phyloP scores from a whole-genome alignment of 2,888 invertebrate species.

The Gisinianus flammeolus region DNA sequence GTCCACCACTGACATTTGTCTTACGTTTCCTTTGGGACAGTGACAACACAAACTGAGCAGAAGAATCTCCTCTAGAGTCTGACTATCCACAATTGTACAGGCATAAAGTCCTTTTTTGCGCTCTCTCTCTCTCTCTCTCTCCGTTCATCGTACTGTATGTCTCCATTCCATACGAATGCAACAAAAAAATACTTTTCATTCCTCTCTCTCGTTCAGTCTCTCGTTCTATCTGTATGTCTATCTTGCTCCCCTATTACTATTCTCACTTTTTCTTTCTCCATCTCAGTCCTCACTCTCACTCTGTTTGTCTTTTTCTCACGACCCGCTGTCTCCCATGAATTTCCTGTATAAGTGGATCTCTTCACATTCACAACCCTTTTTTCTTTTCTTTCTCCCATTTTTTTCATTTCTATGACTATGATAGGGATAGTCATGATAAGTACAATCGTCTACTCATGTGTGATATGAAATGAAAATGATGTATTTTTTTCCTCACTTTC shows the following conservation, averaged over 20 bases:
- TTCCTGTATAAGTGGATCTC: not conserved
- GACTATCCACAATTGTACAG: not conserved
- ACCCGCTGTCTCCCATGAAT: not conserved
- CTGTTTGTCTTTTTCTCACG: not conserved
- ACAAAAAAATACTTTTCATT: too few species aligned
- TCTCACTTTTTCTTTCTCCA: not conserved
- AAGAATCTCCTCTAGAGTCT: not conserved
- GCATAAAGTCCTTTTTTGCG: not conserved
- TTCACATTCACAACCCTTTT: not conserved
- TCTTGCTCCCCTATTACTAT: not conserved
- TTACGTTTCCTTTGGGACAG: constrained; percentile 45
- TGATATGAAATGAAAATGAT: constrained; percentile 10
- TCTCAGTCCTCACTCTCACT: not conserved
- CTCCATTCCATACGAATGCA: too few species aligned
- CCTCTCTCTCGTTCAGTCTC: not conserved
- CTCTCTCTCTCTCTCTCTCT: not conserved
- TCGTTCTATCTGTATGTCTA: too few species aligned
- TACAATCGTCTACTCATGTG: constrained; percentile 3
- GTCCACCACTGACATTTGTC: constrained; percentile 49
- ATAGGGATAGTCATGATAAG: not conserved
- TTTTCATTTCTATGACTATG: not conserved
- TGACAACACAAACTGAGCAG: constrained; percentile 39
- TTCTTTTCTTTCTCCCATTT: not conserved
- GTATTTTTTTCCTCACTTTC: not conserved
- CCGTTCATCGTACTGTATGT: not conserved